Evolutionary conservation across 2,113 vertebrate genomes (phyloP).

Genomic region (Tetrax tetrax): DNA sequence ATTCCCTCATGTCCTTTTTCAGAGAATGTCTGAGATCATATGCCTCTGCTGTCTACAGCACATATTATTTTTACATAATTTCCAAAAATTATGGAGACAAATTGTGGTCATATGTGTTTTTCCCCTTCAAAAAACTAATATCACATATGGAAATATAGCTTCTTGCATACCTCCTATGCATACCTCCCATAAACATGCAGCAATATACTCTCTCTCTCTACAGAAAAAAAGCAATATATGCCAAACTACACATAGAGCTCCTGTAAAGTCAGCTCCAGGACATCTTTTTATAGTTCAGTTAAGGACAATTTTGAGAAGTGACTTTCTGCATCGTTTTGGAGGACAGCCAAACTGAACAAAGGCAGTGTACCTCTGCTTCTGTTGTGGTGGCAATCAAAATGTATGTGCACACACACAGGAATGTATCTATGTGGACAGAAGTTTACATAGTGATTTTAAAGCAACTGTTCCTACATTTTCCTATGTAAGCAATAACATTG

Average conservation of each 20-base stretch:
- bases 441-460: not conserved
- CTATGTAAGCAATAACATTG: not conserved
- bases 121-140: not conserved
- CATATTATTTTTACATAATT: not conserved
- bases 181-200: not conserved
- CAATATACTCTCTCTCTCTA: not conserved
- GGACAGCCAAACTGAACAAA: not conserved
- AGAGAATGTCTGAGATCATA: not conserved
- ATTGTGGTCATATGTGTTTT: not conserved
- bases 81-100: not conserved
- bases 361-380: not conserved
- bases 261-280: not conserved
- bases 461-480: not conserved
- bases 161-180: not conserved
- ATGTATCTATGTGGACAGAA: not conserved
- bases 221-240: not conserved
- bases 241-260: not conserved
- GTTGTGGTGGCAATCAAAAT: not conserved
- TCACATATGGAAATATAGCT: not conserved
- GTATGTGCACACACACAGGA: not conserved
- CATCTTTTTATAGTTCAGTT: not conserved
- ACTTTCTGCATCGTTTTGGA: conserved; percentile 1
- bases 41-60: not conserved
- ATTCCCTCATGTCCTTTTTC: not conserved
- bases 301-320: not conserved